Conservation (phyloP, 2,113 vertebrate genomes). For the Quiscalus mexicanus region DNA sequence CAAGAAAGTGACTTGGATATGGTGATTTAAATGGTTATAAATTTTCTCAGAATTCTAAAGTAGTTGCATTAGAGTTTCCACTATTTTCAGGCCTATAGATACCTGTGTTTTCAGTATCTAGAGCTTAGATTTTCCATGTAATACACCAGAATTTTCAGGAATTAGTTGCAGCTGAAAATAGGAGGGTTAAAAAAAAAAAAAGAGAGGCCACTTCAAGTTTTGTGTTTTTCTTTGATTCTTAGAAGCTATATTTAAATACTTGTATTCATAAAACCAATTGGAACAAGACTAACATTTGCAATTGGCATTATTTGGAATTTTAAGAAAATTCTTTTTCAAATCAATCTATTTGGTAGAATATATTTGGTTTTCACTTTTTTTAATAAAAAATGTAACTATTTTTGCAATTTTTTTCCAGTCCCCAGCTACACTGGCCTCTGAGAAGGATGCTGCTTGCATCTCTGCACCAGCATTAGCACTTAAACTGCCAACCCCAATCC, state of each 20-base stretch:
- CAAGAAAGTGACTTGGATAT: not conserved
- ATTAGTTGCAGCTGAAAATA: not conserved
- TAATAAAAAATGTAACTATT: not conserved
- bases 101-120: not conserved
- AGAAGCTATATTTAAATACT: not conserved
- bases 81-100: not conserved
- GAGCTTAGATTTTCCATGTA: not conserved
- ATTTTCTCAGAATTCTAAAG: not conserved
- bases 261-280: not conserved
- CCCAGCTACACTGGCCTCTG: conserved; percentile 78
- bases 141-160: not conserved
- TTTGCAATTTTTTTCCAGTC: conserved; percentile 59
- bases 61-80: not conserved
- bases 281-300: not conserved
- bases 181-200: not conserved
- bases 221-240: not conserved
- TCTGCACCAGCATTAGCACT: conserved; percentile 78
- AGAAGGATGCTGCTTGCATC: conserved; percentile 83
- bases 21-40: not conserved
- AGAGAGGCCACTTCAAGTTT: not conserved
- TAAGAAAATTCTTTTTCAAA: not conserved
- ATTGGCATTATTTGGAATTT: not conserved
- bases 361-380: not conserved
- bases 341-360: not conserved
- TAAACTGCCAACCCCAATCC: conserved; percentile 86